A percentile compares a stretch with the other conserved stretches of the same genome.
Evolutionary conservation across 2,888 invertebrate genomes (phyloP).

Genomic region (Schrankia costaestrigalis): DNA sequence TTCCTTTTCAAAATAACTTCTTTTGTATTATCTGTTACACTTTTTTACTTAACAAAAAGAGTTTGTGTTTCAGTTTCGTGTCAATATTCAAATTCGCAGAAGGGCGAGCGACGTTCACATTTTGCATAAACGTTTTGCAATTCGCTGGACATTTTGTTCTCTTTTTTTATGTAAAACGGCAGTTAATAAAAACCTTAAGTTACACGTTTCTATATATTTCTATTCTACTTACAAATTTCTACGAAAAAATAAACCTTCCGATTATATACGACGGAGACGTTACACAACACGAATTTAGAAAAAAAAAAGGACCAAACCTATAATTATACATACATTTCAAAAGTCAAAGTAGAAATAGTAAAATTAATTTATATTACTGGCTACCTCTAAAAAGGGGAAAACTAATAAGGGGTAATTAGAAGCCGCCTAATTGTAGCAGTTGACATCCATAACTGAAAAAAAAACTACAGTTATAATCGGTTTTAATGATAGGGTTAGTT

Average conservation of each 20-base stretch:
- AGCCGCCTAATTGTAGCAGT: conserved; percentile 59
- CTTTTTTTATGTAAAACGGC: conserved; percentile 19
- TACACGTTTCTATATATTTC: conserved; percentile 7
- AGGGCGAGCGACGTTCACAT: conserved; percentile 35
- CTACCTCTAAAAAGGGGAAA: conserved; percentile 46
- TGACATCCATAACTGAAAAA: conserved; percentile 62
- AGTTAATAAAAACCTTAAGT: conserved; percentile 15
- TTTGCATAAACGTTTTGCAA: conserved; percentile 58
- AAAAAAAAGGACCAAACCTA: conserved; percentile 25
- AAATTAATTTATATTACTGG: conserved; percentile 60
- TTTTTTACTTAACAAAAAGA: conserved; percentile 54
- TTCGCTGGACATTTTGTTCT: conserved; percentile 31
- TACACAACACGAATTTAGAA: conserved; percentile 15
- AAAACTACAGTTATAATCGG: conserved; percentile 54
- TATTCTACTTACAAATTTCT: conserved; percentile 5
- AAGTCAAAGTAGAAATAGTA: conserved; percentile 48
- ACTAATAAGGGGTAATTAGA: conserved; percentile 68
- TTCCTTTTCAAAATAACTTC: conserved; percentile 39
- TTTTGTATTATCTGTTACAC: conserved; percentile 32
- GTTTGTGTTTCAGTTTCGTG: too few species aligned
- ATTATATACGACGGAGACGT: conserved; percentile 15
- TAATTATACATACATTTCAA: conserved; percentile 40
- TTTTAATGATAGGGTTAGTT: conserved; percentile 64
- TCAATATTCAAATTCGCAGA: conserved; percentile 70
- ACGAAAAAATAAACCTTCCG: conserved; percentile 9